Percentiles rank a stretch among this genome's conserved stretches.
phyloP scores from a whole-genome alignment of 2,888 invertebrate genomes.

The Phoenoteleia sp. region DNA sequence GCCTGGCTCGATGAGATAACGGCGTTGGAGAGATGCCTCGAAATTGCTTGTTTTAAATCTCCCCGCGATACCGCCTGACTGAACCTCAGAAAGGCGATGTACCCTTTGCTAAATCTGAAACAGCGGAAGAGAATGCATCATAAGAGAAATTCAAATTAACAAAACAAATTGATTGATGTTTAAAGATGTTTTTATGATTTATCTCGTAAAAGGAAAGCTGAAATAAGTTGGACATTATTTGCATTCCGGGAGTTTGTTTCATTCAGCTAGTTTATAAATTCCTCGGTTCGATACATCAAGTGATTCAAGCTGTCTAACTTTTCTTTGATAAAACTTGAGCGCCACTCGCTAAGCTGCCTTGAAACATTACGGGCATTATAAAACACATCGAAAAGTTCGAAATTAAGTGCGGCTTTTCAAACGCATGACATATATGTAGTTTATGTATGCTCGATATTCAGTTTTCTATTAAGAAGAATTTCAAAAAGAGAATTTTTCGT shows the following conservation, averaged over 20 bases:
- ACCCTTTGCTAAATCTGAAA: slow-evolving; percentile 88
- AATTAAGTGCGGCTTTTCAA: slow-evolving; percentile 54
- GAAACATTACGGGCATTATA: slow-evolving; percentile 60
- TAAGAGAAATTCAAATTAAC: no score
- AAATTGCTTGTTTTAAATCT: slow-evolving; percentile 84
- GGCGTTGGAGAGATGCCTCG: slow-evolving; percentile 85
- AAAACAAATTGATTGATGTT: no score
- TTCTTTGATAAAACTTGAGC: slow-evolving; percentile 61
- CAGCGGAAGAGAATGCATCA: no score
- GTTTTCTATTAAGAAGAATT: no score
- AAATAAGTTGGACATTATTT: slow-evolving; percentile 10
- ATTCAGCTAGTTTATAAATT: slow-evolving; percentile 56
- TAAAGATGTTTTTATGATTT: no score
- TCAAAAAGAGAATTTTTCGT: no score
- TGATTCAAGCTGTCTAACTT: slow-evolving; percentile 70
- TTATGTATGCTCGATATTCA: not conserved
- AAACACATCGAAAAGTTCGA: slow-evolving; percentile 51
- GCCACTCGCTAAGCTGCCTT: slow-evolving; percentile 45
- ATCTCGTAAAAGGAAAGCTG: no score
- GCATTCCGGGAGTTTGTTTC: slow-evolving; percentile 46
- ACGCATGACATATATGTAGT: slow-evolving; percentile 3
- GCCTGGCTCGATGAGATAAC: slow-evolving; percentile 86
- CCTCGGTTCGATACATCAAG: slow-evolving; percentile 67
- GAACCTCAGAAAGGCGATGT: slow-evolving; percentile 87
- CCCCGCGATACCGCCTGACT: slow-evolving; percentile 77